Evolutionary conservation across 2,797 vertebrate genomes (phyloP).

Genomic region (Ibycter americanus): DNA sequence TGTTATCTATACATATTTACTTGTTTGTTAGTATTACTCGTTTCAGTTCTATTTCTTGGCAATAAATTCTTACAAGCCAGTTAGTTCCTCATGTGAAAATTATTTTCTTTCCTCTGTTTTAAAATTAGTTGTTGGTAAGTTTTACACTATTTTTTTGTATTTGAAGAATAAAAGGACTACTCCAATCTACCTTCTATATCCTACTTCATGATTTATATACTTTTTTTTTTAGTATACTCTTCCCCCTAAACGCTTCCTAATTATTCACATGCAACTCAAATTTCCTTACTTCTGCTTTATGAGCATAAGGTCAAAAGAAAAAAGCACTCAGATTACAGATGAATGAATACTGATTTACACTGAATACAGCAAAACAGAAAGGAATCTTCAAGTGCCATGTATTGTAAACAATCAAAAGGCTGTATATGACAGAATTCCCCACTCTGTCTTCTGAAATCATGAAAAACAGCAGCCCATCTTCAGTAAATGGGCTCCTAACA

Average conservation of each 20-base stretch:
- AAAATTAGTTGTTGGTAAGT: background rate
- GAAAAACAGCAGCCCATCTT: background rate
- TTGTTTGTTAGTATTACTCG: background rate
- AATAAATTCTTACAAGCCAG: background rate
- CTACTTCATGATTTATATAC: background rate
- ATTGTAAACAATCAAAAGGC: background rate
- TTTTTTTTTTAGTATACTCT: background rate
- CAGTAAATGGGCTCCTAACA: background rate
- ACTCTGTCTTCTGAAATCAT: background rate
- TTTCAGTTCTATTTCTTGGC: background rate
- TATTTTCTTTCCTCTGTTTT: background rate
- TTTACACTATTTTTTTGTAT: background rate
- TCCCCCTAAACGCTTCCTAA: background rate
- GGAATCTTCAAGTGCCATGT: background rate
- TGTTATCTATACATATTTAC: background rate
- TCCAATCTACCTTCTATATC: background rate
- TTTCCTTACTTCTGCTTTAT: background rate
- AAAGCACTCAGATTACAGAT: background rate
- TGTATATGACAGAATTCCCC: background rate
- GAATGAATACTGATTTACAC: background rate
- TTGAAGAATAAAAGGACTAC: background rate
- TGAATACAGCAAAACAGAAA: background rate
- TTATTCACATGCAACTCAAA: background rate
- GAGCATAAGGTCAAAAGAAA: background rate
- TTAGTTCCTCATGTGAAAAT: background rate